Evolutionary conservation across 2,888 invertebrate genomes (phyloP), one percentile per base, ranked within the genome.

Genomic region (Andrena praecox): DNA sequence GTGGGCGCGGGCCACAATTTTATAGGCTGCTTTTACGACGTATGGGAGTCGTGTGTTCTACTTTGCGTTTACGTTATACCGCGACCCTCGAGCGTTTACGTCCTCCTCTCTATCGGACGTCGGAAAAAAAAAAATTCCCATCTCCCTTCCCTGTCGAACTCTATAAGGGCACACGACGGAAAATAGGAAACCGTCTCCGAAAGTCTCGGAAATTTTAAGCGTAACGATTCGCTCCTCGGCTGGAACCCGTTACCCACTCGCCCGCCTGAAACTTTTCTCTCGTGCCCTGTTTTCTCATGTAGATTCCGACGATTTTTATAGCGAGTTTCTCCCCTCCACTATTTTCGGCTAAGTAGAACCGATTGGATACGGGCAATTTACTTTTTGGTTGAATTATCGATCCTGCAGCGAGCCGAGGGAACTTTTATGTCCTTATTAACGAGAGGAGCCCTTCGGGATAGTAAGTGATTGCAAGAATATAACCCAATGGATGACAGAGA

Each of bases 1-100:
- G 62, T 70, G 80, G 76, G 77, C 67, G 35, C 62, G 68, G 79
- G 77, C 48, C 70, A 80, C 87, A 86, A 86, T 91, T 93, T 92
- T 92, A 91, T 90, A 91, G 91, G 91, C 89, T 90, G 87, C 88
- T 90, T 93, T 92, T 92, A 92, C 90, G 92, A 93, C 91, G 90
- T 89, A 89, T 89, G 89, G 90, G 87, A 91, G 92, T 91, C 90
- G 89, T 90, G 90, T 84, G 90, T 89, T 91, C 91, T 88, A 89
- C 90, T 91, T 92, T 89, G 89, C 90, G 88, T 90, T 91, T 90
- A 88, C 88, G 90, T 89, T 87, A 89, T 87, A 89, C 87, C 89
- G 87, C 90, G 90, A 82, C 80, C 89, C 88, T 87, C 87, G 72
- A 84, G 60, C 85, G 73, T 89, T 85, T 80, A 85, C 82, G 78